Percentiles rank a stretch among this genome's conserved stretches.
phyloP scores from a whole-genome alignment of 2,888 invertebrate genomes.

The Hoplodrina ambigua region DNA sequence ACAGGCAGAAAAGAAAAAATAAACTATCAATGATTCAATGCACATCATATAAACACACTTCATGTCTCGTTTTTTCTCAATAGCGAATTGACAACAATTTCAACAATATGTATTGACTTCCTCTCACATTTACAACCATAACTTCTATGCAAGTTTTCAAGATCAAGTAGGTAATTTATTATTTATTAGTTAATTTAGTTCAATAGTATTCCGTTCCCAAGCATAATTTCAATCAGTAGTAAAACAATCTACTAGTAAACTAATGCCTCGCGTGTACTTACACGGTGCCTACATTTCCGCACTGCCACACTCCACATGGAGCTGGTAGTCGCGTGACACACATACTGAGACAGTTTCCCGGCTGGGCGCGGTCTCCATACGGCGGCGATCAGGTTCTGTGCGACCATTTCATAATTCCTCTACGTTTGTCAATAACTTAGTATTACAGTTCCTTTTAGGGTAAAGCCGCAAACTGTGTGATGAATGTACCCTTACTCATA shows the following conservation, averaged over 20 bases:
- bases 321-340: conserved; percentile 38
- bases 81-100: no score
- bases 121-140: no score
- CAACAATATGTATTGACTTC: no score
- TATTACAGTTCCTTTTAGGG: not conserved
- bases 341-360: conserved; percentile 17
- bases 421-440: conserved; percentile 35
- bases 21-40: no score
- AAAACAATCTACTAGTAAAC: not conserved
- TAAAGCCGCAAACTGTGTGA: conserved; percentile 3
- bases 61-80: no score
- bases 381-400: conserved; percentile 9
- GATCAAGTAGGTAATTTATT: no score
- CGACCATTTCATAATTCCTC: conserved; percentile 42
- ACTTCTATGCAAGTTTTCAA: no score
- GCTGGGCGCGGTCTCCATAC: conserved; percentile 35
- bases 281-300: conserved; percentile 2
- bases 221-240: no score
- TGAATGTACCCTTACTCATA: not conserved
- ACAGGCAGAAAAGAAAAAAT: no score
- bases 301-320: conserved; percentile 22
- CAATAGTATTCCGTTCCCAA: no score
- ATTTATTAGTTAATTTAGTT: no score
- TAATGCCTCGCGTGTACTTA: not conserved
- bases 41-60: no score